phyloP scores from a whole-genome alignment of 2,888 invertebrate genomes.

The Hypselothyrea guttata region DNA sequence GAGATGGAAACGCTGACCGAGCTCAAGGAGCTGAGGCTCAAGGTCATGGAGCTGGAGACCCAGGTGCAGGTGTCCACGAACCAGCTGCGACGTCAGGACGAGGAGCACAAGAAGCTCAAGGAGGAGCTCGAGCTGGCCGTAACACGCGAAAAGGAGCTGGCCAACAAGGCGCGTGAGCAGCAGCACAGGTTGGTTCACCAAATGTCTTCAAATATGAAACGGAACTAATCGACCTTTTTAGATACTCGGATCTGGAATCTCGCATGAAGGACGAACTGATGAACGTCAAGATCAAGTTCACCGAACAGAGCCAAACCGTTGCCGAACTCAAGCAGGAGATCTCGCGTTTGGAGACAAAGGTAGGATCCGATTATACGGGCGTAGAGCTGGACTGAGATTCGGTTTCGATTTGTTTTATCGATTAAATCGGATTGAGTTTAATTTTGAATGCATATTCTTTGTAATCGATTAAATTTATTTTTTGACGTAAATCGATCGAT shows the following conservation, averaged over 20 bases:
- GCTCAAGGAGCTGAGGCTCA: slow-evolving; percentile 95
- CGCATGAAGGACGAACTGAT: slow-evolving; percentile 92
- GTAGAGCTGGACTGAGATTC: no score
- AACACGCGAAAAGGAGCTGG: slow-evolving; percentile 88
- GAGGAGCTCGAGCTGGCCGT: slow-evolving; percentile 90
- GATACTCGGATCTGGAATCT: slow-evolving; percentile 83
- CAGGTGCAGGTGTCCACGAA: slow-evolving; percentile 96
- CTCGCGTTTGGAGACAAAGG: slow-evolving; percentile 95
- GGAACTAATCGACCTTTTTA: slow-evolving; percentile 27
- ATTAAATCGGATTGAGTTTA: no score
- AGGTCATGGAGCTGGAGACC: slow-evolving; percentile 98
- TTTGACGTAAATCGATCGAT: no score
- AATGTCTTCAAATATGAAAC: neutral
- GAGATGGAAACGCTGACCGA: slow-evolving; percentile 97
- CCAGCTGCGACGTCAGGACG: slow-evolving; percentile 94
- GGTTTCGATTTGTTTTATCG: no score
- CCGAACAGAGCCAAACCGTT: slow-evolving; percentile 96
- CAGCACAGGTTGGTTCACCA: slow-evolving; percentile 86
- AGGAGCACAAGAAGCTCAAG: slow-evolving; percentile 92
- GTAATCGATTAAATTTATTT: no score
- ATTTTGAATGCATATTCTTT: no score
- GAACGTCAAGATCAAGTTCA: slow-evolving; percentile 96
- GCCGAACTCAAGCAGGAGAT: slow-evolving; percentile 97
- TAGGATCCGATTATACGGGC: slow-evolving; percentile 83
- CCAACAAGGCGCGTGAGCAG: slow-evolving; percentile 91